Base-by-base conservation (phyloP, 64 coral and sea anemone species). In the Pachyseris speciosa region DNA sequence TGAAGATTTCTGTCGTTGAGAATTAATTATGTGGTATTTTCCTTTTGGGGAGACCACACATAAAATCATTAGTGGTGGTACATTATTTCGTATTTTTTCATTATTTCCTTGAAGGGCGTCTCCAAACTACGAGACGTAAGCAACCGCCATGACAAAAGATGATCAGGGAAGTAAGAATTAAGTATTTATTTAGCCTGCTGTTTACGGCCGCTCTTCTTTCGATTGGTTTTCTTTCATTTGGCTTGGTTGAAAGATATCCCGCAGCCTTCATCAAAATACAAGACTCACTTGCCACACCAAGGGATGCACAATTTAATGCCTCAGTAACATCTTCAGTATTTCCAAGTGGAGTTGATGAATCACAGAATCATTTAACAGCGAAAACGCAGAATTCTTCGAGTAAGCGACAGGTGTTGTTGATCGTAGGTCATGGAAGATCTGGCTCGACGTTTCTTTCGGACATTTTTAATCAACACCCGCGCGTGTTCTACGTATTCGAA, bases 401-500 rank as follows among this genome's bases (percentile, higher is more conserved):
- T 15, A 81, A 39, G 16, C 40, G 83, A 12, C 66, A 49, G 26
- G 74, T 80, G 55, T n/a, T 90, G 33, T 57, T 90, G 2, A 40
- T 81, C 20, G 88, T 90, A 20, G 88, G 59, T 33, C 88, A 90
- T 25, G 88, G 88, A 7, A 76, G 88, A 39, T 90, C 88, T 24
- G 88, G 88, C 12, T 69, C 88, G 19, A 90, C 88, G 13, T 90
- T 90, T 70, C 43, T 90, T 0, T 74, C 74, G 0, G 88, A 90
- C 0, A 28, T 90, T 37, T 80, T 90, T 52, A 69, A 90, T 31
- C 61, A 90, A 5, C 63, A 90, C 36, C 88, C 88, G 19, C 42
- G 37, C 9, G 45, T 90, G 6, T 80, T 90, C n/a, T 90, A 90
- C 13, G 61, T 90, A 1, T 90, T 90, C n/a, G 88, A 90, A 34